These are phyloP conservation scores for Holacanthus passer DNA, from an alignment of 2,113 vertebrate genomes.

Conservation along the genomic window DNA sequence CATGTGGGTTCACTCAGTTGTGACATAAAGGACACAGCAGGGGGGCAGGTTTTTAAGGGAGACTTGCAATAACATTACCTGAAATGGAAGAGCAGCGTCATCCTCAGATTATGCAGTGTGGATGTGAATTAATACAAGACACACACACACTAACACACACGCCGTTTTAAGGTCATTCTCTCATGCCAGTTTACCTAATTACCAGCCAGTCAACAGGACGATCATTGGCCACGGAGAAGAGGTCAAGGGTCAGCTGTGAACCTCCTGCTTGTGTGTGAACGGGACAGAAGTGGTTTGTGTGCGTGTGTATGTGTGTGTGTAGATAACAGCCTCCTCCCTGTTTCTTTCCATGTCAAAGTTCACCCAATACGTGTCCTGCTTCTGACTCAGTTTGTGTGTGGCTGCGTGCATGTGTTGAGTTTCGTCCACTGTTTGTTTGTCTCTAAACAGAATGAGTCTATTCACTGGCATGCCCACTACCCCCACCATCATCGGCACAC, in stretches of 20 bases:
- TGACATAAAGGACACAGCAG: conserved; percentile 15
- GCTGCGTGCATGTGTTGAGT: not conserved
- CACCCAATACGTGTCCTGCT: conserved; percentile 1
- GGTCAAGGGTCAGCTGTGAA: conserved; percentile 42
- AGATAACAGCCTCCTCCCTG: conserved; percentile 17
- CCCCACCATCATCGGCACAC: not conserved
- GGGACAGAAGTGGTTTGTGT: conserved; percentile 5
- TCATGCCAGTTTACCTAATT: conserved; percentile 28
- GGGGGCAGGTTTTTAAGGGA: not conserved
- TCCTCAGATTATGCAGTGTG: not conserved
- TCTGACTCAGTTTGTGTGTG: not conserved
- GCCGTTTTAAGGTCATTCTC: not conserved
- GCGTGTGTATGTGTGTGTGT: conserved; percentile 9
- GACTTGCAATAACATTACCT: too few species aligned
- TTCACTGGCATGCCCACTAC: conserved; percentile 3
- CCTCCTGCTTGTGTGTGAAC: conserved; percentile 12
- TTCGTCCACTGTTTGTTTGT: conserved; percentile 35
- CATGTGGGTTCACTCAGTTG: conserved; percentile 43
- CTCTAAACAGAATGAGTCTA: conserved; percentile 16
- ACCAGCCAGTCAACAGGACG: not conserved
- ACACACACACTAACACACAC: not conserved
- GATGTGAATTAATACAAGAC: not conserved
- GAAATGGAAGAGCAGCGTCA: not conserved
- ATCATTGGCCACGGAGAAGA: conserved; percentile 8
- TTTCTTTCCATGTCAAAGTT: conserved; percentile 48